Base-by-base conservation (phyloP, 2,113 vertebrate genomes). In the Saguinus midas region DNA sequence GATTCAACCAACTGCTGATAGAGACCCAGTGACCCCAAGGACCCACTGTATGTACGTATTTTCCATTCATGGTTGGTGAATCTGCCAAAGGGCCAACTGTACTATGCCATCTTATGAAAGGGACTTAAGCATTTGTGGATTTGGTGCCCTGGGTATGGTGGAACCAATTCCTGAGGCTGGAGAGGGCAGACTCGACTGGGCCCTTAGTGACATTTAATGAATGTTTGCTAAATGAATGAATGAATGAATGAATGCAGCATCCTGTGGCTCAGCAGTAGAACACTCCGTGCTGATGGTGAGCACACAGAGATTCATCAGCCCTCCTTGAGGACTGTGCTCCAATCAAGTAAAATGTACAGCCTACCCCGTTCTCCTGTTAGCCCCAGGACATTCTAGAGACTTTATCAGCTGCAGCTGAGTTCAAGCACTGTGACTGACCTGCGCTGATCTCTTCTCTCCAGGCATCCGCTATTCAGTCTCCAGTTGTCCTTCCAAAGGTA, bases 261-360 rank as follows among this genome's bases (percentile, higher is more conserved):
- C n/a, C 52, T 4, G 1, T 3, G n/a, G 76, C 43, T 37, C n/a
- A n/a, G 84, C 40, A 40, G 6, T 0, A 27, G 78, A 40, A 16
- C 17, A 1, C n/a, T 20, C 32, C 6, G 5, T 7, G 72, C 12
- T 27, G 18, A 43, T 1, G 3, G 68, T 4, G 23, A 40, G 23
- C 21, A 35, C 5, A 14, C 40, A 5, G 0, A n/a, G 66, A 20
- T 4, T 43, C 37, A 5, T 57, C 66, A 27, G 23, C 23, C 23
- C 37, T 70, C 45, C 37, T 32, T 8, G 6, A 68, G 20, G 0
- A 37, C 27, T 5, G 64, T 10, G 20, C 23, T 66, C 16, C n/a
- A 32, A 7, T 66, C 37, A 14, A 37, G 43, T 29, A 70, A 18
- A 29, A 20, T 10, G 17, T 43, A 11, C 1, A 32, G 55, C 37